phyloP scores from a whole-genome alignment of 2,888 invertebrate species.

The Orthonevra nobilis region DNA sequence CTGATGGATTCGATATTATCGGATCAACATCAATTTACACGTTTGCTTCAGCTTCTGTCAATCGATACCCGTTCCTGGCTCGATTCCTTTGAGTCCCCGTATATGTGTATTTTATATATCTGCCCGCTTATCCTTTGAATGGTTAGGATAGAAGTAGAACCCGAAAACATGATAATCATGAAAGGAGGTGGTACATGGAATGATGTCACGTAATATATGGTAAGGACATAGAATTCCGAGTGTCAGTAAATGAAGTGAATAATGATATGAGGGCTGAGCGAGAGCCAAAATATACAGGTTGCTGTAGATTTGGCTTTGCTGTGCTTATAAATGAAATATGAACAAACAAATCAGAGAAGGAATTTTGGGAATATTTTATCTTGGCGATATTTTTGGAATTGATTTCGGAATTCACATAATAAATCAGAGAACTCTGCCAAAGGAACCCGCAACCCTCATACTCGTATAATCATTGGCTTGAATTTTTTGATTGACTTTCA shows the following conservation, averaged over 20 bases:
- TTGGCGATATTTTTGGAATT: not conserved
- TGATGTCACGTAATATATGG: conserved; percentile 52
- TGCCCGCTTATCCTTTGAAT: conserved; percentile 3
- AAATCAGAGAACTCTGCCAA: too few relatives aligned
- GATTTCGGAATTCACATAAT: not conserved
- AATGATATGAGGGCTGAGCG: conserved; percentile 7
- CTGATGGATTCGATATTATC: conserved; percentile 44
- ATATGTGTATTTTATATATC: not conserved
- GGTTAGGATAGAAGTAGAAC: not conserved
- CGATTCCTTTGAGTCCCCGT: too few relatives aligned
- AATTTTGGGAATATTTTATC: conserved; percentile 16
- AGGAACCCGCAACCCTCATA: too few relatives aligned
- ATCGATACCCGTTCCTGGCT: too few relatives aligned
- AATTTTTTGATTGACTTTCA: too few relatives aligned
- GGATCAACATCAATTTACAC: conserved; percentile 23
- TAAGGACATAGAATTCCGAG: conserved; percentile 10
- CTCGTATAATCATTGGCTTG: too few relatives aligned
- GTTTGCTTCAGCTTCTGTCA: too few relatives aligned
- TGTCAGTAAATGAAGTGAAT: conserved; percentile 19
- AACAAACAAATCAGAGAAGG: conserved; percentile 9
- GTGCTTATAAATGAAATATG: not conserved
- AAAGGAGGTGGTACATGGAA: conserved; percentile 16
- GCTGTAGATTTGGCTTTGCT: not conserved
- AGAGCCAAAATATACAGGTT: not conserved
- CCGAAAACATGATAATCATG: conserved; percentile 33